phyloP scores from a whole-genome alignment of 1,140 invertebrate species.

The Eriosoma lanigerum region DNA sequence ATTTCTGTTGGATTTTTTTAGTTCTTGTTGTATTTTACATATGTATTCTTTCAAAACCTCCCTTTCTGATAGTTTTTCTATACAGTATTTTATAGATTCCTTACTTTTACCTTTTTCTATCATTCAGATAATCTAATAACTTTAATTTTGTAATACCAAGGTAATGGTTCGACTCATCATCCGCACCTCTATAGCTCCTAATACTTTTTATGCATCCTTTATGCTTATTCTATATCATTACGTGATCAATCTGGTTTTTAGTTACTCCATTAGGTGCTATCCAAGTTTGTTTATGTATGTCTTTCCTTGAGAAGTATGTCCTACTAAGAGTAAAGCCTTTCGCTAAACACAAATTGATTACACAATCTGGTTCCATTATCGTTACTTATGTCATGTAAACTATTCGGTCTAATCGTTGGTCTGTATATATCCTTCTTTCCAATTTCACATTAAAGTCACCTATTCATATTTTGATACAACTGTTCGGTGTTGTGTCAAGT shows the following conservation, averaged over 20 bases:
- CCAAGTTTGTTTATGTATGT: slow-evolving; percentile 5
- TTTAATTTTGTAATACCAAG: neutral
- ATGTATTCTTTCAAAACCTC: neutral
- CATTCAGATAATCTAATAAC: neutral
- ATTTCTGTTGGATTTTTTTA: slow-evolving; percentile 1
- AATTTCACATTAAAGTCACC: slow-evolving; percentile 10
- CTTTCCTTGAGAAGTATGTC: neutral
- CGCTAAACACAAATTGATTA: neutral
- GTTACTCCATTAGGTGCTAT: slow-evolving; percentile 16
- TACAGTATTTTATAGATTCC: slow-evolving; percentile 1
- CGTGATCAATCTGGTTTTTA: neutral
- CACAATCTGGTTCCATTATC: slow-evolving; percentile 5
- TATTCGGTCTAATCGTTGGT: neutral
- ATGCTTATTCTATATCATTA: slow-evolving; percentile 1
- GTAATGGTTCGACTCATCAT: neutral
- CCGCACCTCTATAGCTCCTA: neutral
- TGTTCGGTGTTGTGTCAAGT: slow-evolving; percentile 8
- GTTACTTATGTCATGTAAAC: slow-evolving; percentile 3
- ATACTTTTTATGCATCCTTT: slow-evolving; percentile 41
- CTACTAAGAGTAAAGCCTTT: slow-evolving; percentile 1
- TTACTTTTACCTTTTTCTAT: too few species aligned
- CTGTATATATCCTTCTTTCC: neutral
- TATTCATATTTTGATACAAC: neutral
- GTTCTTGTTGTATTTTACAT: neutral
- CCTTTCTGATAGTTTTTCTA: neutral